phyloP scores from a whole-genome alignment of 2,888 invertebrate genomes.

The Bursaphelenchus okinawaensis region DNA sequence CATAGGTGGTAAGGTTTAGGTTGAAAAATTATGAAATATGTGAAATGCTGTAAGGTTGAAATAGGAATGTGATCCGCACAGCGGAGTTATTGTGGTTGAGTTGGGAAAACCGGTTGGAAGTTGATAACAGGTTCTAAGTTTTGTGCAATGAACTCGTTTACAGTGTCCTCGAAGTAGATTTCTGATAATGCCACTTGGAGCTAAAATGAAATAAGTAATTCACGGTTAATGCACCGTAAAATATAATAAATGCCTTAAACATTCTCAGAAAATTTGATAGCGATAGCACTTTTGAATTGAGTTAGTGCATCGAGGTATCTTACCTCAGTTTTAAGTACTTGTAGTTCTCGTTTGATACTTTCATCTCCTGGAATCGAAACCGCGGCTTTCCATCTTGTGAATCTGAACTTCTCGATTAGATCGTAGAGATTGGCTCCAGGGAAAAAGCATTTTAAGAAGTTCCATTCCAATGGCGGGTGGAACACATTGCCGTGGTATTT shows the following conservation, averaged over 20 bases:
- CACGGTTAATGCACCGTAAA: no score
- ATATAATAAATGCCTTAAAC: not conserved
- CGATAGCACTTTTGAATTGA: no score
- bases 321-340: not conserved
- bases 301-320: no score
- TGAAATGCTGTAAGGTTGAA: no score
- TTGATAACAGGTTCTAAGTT: conserved; percentile 7
- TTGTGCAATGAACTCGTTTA: conserved; percentile 21
- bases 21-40: no score
- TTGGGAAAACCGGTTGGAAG: no score
- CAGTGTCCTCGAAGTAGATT: conserved; percentile 23
- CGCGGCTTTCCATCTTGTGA: conserved; percentile 3
- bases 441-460: conserved; percentile 1
- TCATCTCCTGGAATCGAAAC: not conserved
- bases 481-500: not conserved
- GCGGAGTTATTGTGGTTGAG: no score
- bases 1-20: no score
- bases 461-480: conserved; percentile 10
- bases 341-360: not conserved
- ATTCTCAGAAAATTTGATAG: not conserved
- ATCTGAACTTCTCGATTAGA: not conserved
- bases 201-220: no score
- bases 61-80: no score
- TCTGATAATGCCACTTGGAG: conserved; percentile 15
- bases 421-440: conserved; percentile 1